Percentiles rank a stretch among this genome's conserved stretches.
Evolutionary conservation across 2,113 vertebrate genomes (phyloP).

Genomic region (Gopherus flavomarginatus): DNA sequence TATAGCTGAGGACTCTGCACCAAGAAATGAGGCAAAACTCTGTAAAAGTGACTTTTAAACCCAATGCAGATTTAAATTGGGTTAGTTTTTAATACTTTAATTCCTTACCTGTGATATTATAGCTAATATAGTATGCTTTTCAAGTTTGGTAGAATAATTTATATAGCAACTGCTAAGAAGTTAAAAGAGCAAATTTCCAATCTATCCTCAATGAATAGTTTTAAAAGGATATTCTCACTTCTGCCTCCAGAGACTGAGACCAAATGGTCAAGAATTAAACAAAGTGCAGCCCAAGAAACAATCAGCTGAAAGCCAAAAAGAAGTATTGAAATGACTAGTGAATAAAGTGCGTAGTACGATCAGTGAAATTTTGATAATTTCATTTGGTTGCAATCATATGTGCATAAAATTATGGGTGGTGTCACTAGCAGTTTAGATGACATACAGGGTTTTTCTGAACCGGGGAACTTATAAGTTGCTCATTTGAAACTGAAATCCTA

Average conservation of each 20-base stretch:
- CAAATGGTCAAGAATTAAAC: not conserved
- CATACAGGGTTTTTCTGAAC: rapidly evolving
- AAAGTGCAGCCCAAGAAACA: not conserved
- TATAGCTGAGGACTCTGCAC: not conserved
- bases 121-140: not conserved
- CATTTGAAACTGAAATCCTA: not conserved
- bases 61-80: not conserved
- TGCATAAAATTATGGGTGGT: not conserved
- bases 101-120: too few relatives aligned
- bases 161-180: not conserved
- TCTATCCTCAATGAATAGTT: not conserved
- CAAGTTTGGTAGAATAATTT: not conserved
- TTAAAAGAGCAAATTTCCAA: not conserved
- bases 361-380: not conserved
- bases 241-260: not conserved
- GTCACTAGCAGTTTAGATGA: not conserved
- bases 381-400: not conserved
- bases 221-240: not conserved
- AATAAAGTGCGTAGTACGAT: not conserved
- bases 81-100: not conserved
- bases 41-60: not conserved
- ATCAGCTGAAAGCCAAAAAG: not conserved
- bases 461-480: not conserved
- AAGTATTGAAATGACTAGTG: not conserved
- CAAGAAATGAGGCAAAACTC: not conserved